phyloP scores from a whole-genome alignment of 2,113 vertebrate genomes.

The Ploceus nigricollis region DNA sequence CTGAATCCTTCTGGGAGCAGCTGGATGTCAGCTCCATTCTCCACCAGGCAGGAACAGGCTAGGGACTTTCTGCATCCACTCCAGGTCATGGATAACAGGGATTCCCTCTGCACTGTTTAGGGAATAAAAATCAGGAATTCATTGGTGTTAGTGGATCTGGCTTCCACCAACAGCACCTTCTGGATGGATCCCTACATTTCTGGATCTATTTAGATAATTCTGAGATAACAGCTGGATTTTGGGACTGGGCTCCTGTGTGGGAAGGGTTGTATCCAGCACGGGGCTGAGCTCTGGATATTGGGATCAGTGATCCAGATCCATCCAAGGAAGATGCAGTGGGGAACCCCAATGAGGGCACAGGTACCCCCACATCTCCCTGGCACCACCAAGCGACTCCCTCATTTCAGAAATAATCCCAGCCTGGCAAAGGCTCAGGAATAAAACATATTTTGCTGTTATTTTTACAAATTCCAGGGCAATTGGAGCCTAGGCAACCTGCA shows the following conservation, averaged over 20 bases:
- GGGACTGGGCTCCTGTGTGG: neutral
- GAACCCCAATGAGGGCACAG: rapidly evolving
- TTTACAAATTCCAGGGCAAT: neutral
- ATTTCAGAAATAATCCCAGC: neutral
- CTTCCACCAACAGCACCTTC: neutral
- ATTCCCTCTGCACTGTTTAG: constrained; percentile 28
- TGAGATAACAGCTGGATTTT: neutral
- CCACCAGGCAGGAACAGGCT: neutral
- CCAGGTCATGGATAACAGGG: neutral
- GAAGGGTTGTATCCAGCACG: rapidly evolving
- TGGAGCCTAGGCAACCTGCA: neutral
- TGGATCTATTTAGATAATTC: neutral
- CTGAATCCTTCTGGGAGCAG: constrained; percentile 43
- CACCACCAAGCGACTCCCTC: rapidly evolving
- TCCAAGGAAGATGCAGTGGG: neutral
- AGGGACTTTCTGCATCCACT: neutral
- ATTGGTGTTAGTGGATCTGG: neutral
- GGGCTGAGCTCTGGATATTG: neutral
- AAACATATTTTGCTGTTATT: neutral
- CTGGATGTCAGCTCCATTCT: constrained; percentile 36
- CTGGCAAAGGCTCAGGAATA: neutral
- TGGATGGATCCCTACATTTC: neutral
- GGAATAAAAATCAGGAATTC: constrained; percentile 59
- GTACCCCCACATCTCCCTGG: neutral
- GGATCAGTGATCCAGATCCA: neutral